These are phyloP conservation scores for Nomada goodeniana DNA, from an alignment of 2,888 invertebrate genomes.

Conservation along the genomic window DNA sequence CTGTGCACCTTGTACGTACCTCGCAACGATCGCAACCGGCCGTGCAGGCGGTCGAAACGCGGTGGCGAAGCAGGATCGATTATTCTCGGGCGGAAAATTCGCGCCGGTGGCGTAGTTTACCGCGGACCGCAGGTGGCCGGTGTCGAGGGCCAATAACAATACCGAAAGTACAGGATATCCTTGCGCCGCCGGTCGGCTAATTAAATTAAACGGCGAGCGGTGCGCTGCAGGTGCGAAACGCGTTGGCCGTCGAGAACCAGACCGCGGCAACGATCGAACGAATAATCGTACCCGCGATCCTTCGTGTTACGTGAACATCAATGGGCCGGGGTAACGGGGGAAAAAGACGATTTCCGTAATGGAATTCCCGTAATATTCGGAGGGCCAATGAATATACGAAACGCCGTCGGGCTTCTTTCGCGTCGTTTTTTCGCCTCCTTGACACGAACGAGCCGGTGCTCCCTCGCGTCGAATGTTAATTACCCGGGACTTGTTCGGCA, in stretches of 20 bases:
- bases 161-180: slow-evolving; percentile 59
- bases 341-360: neutral
- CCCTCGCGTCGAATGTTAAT: slow-evolving; percentile 38
- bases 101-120: slow-evolving; percentile 35
- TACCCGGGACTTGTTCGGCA: slow-evolving; percentile 29
- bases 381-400: neutral
- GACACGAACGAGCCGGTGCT: neutral
- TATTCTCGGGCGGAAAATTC: slow-evolving; percentile 46
- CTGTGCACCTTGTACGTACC: neutral
- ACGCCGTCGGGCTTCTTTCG: neutral
- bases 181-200: slow-evolving; percentile 66
- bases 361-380: slow-evolving; percentile 10
- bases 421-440: slow-evolving; percentile 16
- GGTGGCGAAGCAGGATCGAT: slow-evolving; percentile 22
- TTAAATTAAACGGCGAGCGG: slow-evolving; percentile 77
- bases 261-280: neutral
- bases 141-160: slow-evolving; percentile 53
- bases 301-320: neutral
- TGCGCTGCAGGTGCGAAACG: slow-evolving; percentile 64
- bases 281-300: neutral
- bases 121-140: slow-evolving; percentile 48
- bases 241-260: slow-evolving; percentile 14
- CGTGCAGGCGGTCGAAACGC: neutral
- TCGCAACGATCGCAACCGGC: neutral
- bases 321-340: neutral